Evolutionary conservation across 1,140 invertebrate genomes (phyloP).

Genomic region (Lepidurus packardi): DNA sequence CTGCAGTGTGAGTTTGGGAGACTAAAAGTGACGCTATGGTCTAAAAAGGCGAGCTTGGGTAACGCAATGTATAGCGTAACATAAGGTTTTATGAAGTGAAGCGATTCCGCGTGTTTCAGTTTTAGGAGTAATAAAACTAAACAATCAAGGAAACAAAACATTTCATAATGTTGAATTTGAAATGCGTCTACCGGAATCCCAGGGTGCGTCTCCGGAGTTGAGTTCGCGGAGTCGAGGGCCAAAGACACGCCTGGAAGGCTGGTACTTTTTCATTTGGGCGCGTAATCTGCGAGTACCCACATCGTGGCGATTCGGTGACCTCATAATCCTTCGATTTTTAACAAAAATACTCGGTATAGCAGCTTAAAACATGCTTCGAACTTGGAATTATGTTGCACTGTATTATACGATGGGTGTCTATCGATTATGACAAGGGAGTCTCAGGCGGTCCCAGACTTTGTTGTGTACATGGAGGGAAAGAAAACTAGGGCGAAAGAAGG

Average conservation of each 20-base stretch:
- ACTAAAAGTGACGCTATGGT: no score
- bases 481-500: no score
- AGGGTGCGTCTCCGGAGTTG: conserved; percentile 35
- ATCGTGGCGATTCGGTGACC: conserved; percentile 18
- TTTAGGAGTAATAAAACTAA: no score
- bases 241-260: conserved; percentile 29
- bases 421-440: no score
- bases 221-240: conserved; percentile 33
- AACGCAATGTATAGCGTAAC: no score
- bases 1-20: no score
- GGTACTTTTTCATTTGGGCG: conserved; percentile 35
- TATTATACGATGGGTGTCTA: neutral
- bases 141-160: neutral
- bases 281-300: conserved; percentile 31
- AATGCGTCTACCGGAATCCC: conserved; percentile 24
- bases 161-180: neutral
- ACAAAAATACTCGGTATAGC: neutral
- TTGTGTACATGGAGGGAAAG: no score
- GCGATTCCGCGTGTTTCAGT: no score
- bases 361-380: neutral
- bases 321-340: neutral
- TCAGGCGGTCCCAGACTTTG: no score
- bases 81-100: no score
- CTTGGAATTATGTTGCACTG: neutral
- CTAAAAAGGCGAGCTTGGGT: no score